Evolutionary conservation across 2,113 vertebrate species (phyloP), one percentile per base, ranked within the genome.

Genomic region (Marmota flaviventris): DNA sequence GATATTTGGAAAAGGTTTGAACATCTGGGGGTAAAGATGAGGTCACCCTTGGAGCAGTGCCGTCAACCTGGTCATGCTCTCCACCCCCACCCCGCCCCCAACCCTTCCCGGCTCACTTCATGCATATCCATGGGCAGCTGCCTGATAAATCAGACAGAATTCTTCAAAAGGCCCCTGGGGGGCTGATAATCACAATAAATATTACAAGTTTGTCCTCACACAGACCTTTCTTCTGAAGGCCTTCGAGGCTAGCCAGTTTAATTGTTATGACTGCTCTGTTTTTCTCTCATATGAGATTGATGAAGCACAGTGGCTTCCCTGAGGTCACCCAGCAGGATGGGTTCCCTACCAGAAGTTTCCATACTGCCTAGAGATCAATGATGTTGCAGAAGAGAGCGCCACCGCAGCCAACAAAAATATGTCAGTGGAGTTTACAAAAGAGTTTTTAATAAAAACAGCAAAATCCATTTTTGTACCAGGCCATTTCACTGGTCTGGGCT

Each of bases 131-230:
- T 51, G 24, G 85, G 85, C 97, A 97, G 97, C 97, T 96, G 96
- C 90, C 92, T 96, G 95, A 92, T 94, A 94, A 98, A 96, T 96
- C 97, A 97, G 97, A 97, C 95, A 92, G 96, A 97, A 97, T 97
- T 97, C 97, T 97, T 98, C 97, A 97, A 97, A 98, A 94, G 88
- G 95, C 96, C 85, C 97, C 96, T 88, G 16, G 87, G 96, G 90
- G 94, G 87, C 90, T 93, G 96, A 97, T 97, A 97, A 98, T 97
- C 97, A 97, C 97, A 98, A 97, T 97, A 98, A 98, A 97, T 97
- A 97, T 92, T 93, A 94, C 92, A 84, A 96, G 97, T 97, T 92
- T 97, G 96, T 97, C 97, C 94, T 97, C 92, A 81, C 84, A 78
- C 88, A 97, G 97, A 96, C 96, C 90, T 98, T 94, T 87, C 94